Evolutionary conservation across 92 coral and sea anemone genomes (phyloP), one percentile per base, ranked within the genome.

Genomic region (Pocillopora grandis): DNA sequence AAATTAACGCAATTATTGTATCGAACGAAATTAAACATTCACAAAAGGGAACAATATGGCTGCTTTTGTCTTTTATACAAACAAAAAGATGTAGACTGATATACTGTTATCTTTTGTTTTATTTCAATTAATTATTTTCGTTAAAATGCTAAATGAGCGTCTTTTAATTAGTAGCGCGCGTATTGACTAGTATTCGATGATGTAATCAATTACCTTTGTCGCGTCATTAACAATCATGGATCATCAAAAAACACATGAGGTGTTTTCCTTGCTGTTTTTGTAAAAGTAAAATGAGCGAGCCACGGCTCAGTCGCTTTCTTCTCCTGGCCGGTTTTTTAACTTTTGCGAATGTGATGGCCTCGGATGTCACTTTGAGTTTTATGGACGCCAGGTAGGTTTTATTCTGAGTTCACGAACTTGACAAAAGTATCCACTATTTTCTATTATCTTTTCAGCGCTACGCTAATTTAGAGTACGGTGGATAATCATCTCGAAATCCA

Each of bases 111-210:
- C 52, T 42, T 42, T 42, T 42, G 52, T 42, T 42, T 42, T 7
- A 42, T 42, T 42, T 42, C 52, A 7, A 42, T 42, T 42, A 3
- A 42, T 42, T 42, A 42, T 42, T 42, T 3, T 42, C 8, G 8
- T 42, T 42, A 42, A 42, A 42, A 7, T 42, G 52, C 52, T 42
- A 42, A 42, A 42, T 42, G 52, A 42, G 52, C 8, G 52, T 42
- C 52, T 42, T 7, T 42, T 55, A 49, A 75, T 49, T 75, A 58
- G 48, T 75, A 1, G 63, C 78, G 78, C 65, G 64, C 75, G 75
- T 19, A 69, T 15, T 35, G 16, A 13, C 23, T 75, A 57, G n/a
- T 52, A 18, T n/a, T n/a, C 36, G 12, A 21, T 10, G 1, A 55
- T 23, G 13, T 75, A 27, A 75, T 57, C 55, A 14, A 12, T 57